phyloP scores from a whole-genome alignment of 2,113 vertebrate genomes.

The Nanorana parkeri region DNA sequence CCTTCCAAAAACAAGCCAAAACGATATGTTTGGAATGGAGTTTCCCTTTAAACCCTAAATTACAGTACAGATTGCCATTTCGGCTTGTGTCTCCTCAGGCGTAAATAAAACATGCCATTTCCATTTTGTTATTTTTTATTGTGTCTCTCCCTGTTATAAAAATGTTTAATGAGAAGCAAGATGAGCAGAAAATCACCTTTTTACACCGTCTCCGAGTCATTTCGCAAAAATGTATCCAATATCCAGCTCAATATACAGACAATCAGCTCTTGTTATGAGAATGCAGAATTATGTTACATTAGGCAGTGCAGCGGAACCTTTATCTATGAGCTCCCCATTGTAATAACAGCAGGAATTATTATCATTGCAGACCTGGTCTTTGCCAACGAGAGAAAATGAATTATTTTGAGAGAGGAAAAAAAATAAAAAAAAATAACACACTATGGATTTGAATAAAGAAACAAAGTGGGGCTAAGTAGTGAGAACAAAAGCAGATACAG shows the following conservation, averaged over 20 bases:
- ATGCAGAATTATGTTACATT: slow-evolving; percentile 51
- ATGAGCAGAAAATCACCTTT: slow-evolving; percentile 47
- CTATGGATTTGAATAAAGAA: slow-evolving; percentile 11
- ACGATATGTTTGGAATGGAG: too few relatives aligned
- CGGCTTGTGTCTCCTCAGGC: slow-evolving; percentile 16
- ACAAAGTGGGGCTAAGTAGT: background rate
- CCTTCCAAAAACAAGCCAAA: too few relatives aligned
- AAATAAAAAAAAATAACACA: background rate
- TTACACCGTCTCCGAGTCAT: slow-evolving; percentile 29
- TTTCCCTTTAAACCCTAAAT: background rate
- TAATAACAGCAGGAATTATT: slow-evolving; percentile 52
- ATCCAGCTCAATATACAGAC: slow-evolving; percentile 27
- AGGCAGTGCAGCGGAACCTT: slow-evolving; percentile 47
- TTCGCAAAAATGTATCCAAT: slow-evolving; percentile 46
- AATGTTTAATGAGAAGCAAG: slow-evolving; percentile 50
- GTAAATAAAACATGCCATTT: slow-evolving; percentile 46
- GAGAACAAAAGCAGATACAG: too few relatives aligned
- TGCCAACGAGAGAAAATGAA: slow-evolving; percentile 26
- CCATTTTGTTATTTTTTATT: slow-evolving; percentile 41
- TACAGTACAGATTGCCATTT: slow-evolving; percentile 9
- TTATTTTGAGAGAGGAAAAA: slow-evolving; percentile 19
- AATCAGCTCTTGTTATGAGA: slow-evolving; percentile 52
- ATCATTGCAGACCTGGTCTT: slow-evolving; percentile 34
- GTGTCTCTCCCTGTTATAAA: slow-evolving; percentile 23
- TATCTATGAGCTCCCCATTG: slow-evolving; percentile 49